Conservation (phyloP, 2,888 invertebrate genomes). For the Bellardia bayeri region DNA sequence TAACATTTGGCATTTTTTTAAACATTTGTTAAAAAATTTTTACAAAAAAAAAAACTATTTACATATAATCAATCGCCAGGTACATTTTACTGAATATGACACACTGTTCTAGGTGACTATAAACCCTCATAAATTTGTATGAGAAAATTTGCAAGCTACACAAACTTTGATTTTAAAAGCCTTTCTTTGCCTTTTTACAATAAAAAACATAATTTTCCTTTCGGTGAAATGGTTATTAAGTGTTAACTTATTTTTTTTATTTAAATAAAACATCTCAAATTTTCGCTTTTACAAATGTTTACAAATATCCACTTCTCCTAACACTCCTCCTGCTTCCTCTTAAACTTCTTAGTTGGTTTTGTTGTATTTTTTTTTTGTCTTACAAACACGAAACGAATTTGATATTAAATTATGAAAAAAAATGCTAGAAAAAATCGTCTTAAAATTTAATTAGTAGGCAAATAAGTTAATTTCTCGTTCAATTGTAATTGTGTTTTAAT, state of each 20-base stretch:
- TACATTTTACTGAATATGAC: too few species aligned
- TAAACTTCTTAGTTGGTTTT: neutral
- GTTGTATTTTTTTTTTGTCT: neutral
- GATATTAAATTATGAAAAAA: constrained; percentile 42
- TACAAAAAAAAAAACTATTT: too few species aligned
- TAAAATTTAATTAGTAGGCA: constrained; percentile 87
- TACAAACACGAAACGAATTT: constrained; percentile 43
- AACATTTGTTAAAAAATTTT: too few species aligned
- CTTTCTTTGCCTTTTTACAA: too few species aligned
- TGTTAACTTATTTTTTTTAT: neutral
- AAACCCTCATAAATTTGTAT: too few species aligned
- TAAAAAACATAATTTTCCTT: neutral
- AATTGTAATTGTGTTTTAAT: constrained; percentile 98
- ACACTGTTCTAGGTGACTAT: too few species aligned
- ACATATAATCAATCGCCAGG: too few species aligned
- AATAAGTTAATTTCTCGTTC: constrained; percentile 96
- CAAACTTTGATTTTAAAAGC: too few species aligned
- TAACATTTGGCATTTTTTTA: too few species aligned
- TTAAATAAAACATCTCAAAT: constrained; percentile 7
- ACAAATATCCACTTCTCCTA: neutral
- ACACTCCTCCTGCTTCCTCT: neutral
- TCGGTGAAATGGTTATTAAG: constrained; percentile 13
- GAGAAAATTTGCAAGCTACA: too few species aligned
- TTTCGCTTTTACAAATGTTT: neutral
- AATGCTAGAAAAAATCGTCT: constrained; percentile 37